These are phyloP conservation scores for Sisyra terminalis DNA, from an alignment of 2,888 invertebrate species.

Conservation along the genomic window DNA sequence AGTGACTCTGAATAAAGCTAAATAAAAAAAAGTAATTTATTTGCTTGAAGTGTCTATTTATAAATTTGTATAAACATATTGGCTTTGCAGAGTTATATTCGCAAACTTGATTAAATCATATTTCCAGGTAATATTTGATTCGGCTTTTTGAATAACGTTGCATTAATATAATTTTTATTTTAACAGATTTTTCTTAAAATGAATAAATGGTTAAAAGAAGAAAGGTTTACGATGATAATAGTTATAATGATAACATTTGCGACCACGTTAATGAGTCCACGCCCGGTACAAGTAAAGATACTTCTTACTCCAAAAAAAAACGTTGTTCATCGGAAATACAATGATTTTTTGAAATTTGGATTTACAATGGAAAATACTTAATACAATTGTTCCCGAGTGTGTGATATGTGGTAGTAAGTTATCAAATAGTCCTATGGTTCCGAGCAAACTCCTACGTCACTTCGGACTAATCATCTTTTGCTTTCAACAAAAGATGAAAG, in stretches of 20 bases:
- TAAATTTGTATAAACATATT: conserved; percentile 9
- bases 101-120: conserved; percentile 7
- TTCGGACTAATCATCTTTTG: conserved; percentile 11
- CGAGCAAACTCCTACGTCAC: conserved; percentile 12
- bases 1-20: too few species aligned
- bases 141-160: conserved; percentile 3
- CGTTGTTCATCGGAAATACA: conserved; percentile 9
- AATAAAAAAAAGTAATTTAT: conserved; percentile 6
- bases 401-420: conserved; percentile 1
- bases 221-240: not conserved
- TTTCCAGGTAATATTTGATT: conserved; percentile 8
- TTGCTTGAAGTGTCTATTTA: conserved; percentile 9
- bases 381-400: not conserved
- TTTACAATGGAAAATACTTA: not conserved
- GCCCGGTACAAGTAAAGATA: not conserved
- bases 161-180: conserved; percentile 4
- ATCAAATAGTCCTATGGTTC: conserved; percentile 12
- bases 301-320: not conserved
- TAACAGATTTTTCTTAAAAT: conserved; percentile 6
- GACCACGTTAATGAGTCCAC: not conserved
- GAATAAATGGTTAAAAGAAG: not conserved
- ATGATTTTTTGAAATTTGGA: not conserved
- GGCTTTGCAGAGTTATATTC: conserved; percentile 8
- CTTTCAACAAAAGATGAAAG: conserved; percentile 11
- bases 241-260: not conserved